Base-by-base conservation (phyloP, 37 sponge, comb jelly and placozoan species). In the Haliclona indistincta region DNA sequence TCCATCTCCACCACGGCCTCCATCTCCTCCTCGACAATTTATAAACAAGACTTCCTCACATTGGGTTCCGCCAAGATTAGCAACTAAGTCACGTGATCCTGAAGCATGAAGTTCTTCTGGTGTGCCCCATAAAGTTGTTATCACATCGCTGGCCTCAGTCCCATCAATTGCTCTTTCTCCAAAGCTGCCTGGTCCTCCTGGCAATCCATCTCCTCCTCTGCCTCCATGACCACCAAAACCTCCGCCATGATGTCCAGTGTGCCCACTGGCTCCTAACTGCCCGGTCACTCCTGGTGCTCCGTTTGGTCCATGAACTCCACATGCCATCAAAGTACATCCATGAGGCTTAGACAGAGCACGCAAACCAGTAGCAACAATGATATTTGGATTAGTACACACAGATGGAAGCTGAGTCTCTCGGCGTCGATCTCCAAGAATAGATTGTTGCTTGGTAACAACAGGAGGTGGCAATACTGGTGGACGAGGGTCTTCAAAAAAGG, bases 11-110 rank as follows among this genome's bases (percentile, higher is more conserved):
- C 89, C 89, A 66, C 38, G 15, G 49, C 88, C 93, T 4, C 94
- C 94, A 41, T 89, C 73, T 35, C 94, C 94, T 29, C 94, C 94
- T 47, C 73, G 61, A 56, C 89, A 88, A 51, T 88, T 75, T n/a
- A 93, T 65, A 68, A 93, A 73, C 30, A 93, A 26, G 3, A 88
- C 79, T n/a, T 76, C 85, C 45, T 93, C 86, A 71, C 69, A 49
- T 37, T 32, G 26, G 2, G 65, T 79, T 3, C 86, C 86, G 33
- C 93, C 93, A n/a, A 93, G 61, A 11, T 75, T 45, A 28, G 84
- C 84, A 0, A 62, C 28, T 0, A 77, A 43, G 7, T n/a, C 34
- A 32, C 56, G 54, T 30, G 81, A 40, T 5, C 84, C 79, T 4
- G 42, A 26, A 4, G 67, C 68, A 10, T 71, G 30, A 17, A 92